phyloP scores from a whole-genome alignment of 2,113 vertebrate species.

The Cairina moschata region DNA sequence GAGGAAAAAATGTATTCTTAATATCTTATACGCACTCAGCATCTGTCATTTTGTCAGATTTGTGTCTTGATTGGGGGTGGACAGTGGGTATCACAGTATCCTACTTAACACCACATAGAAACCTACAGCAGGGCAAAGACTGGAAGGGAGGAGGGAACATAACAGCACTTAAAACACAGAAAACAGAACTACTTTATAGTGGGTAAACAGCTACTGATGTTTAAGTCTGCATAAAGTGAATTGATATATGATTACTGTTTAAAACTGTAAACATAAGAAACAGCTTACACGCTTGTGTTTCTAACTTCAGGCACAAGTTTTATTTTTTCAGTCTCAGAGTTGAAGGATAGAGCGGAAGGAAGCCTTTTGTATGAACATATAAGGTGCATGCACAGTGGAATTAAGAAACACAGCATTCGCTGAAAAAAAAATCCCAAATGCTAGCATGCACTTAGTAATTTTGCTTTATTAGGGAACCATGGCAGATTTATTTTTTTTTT shows the following conservation, averaged over 20 bases:
- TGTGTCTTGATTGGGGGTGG: background rate
- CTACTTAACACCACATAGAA: background rate
- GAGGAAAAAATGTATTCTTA: background rate
- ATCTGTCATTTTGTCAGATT: background rate
- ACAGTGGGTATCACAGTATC: background rate
- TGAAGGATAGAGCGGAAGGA: background rate
- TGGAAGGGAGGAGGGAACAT: background rate
- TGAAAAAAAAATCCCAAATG: background rate
- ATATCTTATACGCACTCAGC: background rate
- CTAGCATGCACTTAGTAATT: background rate
- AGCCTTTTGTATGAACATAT: background rate
- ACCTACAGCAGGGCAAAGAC: background rate
- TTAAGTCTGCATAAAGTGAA: background rate
- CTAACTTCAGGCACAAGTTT: background rate
- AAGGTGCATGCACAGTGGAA: background rate
- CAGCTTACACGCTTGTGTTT: background rate
- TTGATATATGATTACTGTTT: background rate
- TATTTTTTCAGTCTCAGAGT: background rate
- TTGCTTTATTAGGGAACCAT: background rate
- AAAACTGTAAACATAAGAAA: background rate
- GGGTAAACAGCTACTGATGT: background rate
- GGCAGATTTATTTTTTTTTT: background rate
- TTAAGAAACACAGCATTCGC: background rate
- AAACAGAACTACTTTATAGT: accelerated
- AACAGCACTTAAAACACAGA: background rate